A percentile compares a stretch with the other conserved stretches of the same genome.
Evolutionary conservation across 2,888 invertebrate genomes (phyloP).

Genomic region (Patella ulyssiponensis): DNA sequence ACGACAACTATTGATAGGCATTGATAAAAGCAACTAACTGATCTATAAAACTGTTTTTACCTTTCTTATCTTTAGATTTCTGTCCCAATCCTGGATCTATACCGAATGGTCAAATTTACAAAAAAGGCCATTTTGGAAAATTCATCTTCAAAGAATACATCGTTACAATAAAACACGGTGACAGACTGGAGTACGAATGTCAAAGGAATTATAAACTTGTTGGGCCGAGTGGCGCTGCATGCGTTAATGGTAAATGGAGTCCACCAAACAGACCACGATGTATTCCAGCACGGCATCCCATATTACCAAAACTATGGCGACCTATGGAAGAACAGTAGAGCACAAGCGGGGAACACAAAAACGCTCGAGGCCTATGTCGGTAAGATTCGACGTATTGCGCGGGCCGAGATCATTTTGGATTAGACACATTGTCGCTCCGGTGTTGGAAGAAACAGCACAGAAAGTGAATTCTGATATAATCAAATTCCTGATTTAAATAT

Average conservation of each 20-base stretch:
- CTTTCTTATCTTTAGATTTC: constrained; percentile 77
- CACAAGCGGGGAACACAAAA: too few relatives aligned
- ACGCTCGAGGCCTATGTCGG: too few relatives aligned
- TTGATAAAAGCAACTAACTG: too few relatives aligned
- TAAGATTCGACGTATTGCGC: too few relatives aligned
- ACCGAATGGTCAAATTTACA: constrained; percentile 85
- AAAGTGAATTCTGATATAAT: too few relatives aligned
- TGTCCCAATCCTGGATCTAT: constrained; percentile 94
- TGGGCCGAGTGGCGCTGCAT: constrained; percentile 91
- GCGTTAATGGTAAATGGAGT: constrained; percentile 94
- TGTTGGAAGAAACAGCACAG: too few relatives aligned
- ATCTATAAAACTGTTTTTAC: neutral
- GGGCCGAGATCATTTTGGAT: too few relatives aligned
- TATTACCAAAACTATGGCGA: constrained; percentile 57
- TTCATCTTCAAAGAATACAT: constrained; percentile 96
- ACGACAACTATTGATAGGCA: too few relatives aligned
- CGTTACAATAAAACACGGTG: constrained; percentile 62
- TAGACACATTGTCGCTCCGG: too few relatives aligned
- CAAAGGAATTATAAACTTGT: constrained; percentile 90
- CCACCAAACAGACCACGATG: constrained; percentile 88
- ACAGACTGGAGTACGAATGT: constrained; percentile 87
- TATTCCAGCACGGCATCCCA: constrained; percentile 87
- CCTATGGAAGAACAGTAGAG: constrained; percentile 39
- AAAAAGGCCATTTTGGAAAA: constrained; percentile 79
- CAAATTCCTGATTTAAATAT: too few relatives aligned